Base-by-base conservation (phyloP, 2,888 invertebrate genomes). In the Linnaemya tessellans region DNA sequence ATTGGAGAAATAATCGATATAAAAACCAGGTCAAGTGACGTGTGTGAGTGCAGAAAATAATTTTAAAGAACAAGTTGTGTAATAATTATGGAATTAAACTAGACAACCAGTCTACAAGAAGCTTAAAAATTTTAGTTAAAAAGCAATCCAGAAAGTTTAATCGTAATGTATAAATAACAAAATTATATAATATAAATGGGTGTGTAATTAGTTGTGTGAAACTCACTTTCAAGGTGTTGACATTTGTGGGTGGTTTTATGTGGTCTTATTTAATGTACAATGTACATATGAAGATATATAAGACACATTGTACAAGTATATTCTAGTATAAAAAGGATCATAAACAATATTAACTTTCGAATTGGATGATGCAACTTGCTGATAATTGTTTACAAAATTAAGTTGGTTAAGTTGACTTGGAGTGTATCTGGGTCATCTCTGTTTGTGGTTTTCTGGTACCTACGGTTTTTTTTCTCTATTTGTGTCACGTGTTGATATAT, bases 11-110 rank as follows among this genome's bases (percentile, higher is more conserved):
- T 62, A 67, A 62, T 51, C 46, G 58, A 62, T 43, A 51, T 22
- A 41, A 64, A 83, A 85, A 81, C 73, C 81, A 87, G 87, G 87
- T 87, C 87, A 87, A 85, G 65, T 87, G 86, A 86, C 86, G 86
- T 86, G 80, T 79, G 75, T 38, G 30, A 73, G 20, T 74, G 65
- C 41, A 58, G 56, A 67, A 73, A 60, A 54, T n/a, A 54, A 64
- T 43, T 74, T 54, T 41, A 35, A 58, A 71, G 25, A 30, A 64
- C 67, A 68, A 56, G 74, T 84, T 84, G 84, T 84, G 70, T 84
- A 84, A 84, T 79, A 68, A 62, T 77, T 49, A 54, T 56, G 15
- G 49, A 58, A 58, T 0, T 15, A 5, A 22, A 20, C 18, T 54
- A 70, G 18, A 62, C 15, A 49, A 74, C 5, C 10, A n/a, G 35